Evolutionary conservation across 2,888 invertebrate genomes (phyloP), one percentile per base, ranked within the genome.

Genomic region (Dryococelus australis): DNA sequence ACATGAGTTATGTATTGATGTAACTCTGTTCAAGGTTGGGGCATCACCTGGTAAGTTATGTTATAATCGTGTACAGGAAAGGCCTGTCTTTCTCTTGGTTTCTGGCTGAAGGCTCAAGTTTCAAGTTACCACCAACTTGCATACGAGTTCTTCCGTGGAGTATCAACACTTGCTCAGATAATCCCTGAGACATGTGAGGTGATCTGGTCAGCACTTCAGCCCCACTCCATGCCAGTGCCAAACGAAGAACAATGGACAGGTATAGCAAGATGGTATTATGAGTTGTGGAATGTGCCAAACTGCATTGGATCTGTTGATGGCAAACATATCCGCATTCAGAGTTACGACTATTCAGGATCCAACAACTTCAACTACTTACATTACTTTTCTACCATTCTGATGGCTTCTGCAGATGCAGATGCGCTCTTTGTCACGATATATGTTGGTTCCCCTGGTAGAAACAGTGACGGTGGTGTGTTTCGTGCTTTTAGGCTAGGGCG

Each of bases 371-470:
- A 86, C n/a, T 83, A 51, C 24, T 47, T 51, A 27, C 43, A n/a
- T 43, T 80, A n/a, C 26, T 65, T 87, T 24, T 87, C 65, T 35
- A 84, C 53, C 20, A 35, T 87, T 35, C 43, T 87, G 27, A 20
- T 87, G 43, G 84, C 86, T 87, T 47, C 53, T 24, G 65, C 35
- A 27, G 86, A 87, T 84, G 78, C 84, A 10, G 53, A 84, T 84
- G 83, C 53, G 12, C 84, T 87, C 43, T 87, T 87, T 65, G 35
- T 84, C 13, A 26, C 86, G 4, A 51, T 84, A 35, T 43, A 78
- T 87, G 84, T 84, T 87, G 86, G 86, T 81, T 53, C 83, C 20
- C 65, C 65, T 65, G 86, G 83, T n/a, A n/a, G 83, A 83, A 86
- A 86, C 26, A 87, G 87, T 78, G 87, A 87, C 85, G 84, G n/a